Base-by-base conservation (phyloP, 2,113 vertebrate genomes). In the Pituophis catenifer region DNA sequence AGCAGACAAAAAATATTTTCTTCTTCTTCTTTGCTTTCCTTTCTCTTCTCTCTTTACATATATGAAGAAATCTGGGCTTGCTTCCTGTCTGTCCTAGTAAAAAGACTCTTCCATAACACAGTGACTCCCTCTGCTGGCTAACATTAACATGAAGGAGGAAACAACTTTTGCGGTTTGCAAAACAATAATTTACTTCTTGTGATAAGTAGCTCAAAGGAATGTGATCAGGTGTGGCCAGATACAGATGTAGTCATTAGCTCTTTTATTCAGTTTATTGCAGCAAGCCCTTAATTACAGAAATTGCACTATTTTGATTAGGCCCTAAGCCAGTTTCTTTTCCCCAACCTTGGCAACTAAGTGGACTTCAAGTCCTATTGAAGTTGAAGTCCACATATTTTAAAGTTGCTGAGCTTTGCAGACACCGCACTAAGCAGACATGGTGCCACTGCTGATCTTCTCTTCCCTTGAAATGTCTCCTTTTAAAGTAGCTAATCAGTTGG, bases 41-140 rank as follows among this genome's bases (percentile, higher is more conserved):
- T 81, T 81, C 13, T 17, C 29, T 75, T 75, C 29, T 33, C 65
- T 75, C 33, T 81, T 38, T 38, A 38, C 3, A 8, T 81, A 38
- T 81, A 81, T 81, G n/a, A 38, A 81, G 70, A 81, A 19, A 38
- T 81, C 70, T 38, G 33, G 2, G 65, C 65, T 33, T 81, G 75
- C n/a, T 44, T 81, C 33, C 33, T 81, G 3, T 81, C 17, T 33
- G 65, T 44, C 19, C 17, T 81, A 44, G 75, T 17, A 81, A 21
- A 81, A 81, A 81, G 75, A 81, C 75, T 44, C 33, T 88, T 94
- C 87, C 29, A 0, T 65, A 70, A 92, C 93, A 94, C 91, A 44
- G 3, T 57, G 93, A 94, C 96, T 94, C 97, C 96, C 96, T 94
- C 96, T 97, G 3, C 95, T 96, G 96, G 96, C 53, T 86, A 15